A percentile compares a stretch with the other conserved stretches of the same genome.
Conservation (phyloP, 2,113 vertebrate genomes). For the Rhinoderma darwinii region DNA sequence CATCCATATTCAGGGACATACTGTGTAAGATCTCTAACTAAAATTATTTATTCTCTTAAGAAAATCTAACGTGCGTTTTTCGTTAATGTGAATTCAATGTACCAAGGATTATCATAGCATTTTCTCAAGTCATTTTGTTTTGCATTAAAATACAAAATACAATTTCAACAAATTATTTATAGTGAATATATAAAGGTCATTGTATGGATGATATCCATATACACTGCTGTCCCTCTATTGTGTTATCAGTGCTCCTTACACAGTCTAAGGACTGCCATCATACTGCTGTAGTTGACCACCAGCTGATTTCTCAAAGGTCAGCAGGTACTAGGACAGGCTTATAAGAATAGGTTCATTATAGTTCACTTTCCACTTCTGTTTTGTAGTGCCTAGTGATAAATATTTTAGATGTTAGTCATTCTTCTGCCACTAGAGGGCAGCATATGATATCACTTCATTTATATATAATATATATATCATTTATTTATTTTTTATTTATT, state of each 20-base stretch:
- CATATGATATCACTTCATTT: not conserved
- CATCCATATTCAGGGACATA: too few relatives aligned
- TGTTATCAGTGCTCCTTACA: not conserved
- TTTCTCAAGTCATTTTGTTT: not conserved
- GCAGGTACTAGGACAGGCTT: not conserved
- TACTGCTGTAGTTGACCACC: not conserved
- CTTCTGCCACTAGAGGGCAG: constrained; percentile 68
- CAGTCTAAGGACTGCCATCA: not conserved
- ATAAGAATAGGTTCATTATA: not conserved
- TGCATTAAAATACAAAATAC: not conserved
- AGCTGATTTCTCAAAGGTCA: not conserved
- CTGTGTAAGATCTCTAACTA: too few relatives aligned
- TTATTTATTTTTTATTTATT: too few relatives aligned
- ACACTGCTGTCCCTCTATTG: not conserved
- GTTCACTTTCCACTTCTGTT: not conserved
- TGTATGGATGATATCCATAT: not conserved
- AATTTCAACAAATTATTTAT: not conserved
- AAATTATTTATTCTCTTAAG: too few relatives aligned
- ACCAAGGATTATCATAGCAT: not conserved
- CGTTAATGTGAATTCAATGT: not conserved
- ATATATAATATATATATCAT: too few relatives aligned
- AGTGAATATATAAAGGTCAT: not conserved
- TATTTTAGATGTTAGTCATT: not conserved
- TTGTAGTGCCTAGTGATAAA: not conserved
- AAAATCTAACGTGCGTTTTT: not conserved